Base-by-base conservation (phyloP, 2,888 invertebrate genomes). In the Torymus texanus region DNA sequence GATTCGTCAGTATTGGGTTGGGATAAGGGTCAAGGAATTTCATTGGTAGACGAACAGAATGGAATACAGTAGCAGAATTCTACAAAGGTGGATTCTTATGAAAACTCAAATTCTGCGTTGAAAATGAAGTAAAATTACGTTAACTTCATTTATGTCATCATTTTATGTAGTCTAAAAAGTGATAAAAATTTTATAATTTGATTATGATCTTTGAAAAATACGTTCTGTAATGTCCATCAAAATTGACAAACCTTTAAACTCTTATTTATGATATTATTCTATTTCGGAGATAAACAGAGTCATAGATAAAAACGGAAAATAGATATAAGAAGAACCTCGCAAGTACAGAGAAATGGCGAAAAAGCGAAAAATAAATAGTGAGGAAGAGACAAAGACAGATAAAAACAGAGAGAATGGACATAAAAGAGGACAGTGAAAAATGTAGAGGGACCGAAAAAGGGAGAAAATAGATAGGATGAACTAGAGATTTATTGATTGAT, bases 401-500 rank as follows among this genome's bases (percentile, higher is more conserved):
- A 68, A 78, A 74, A 78, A 78, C 61, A 41, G 58, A 68, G 68
- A 67, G 70, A 67, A 78, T 16, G 65, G 55, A 70, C 16, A 78
- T 73, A 78, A 63, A 73, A 72, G 55, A 68, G 41, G 50, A 72
- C 77, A 67, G 24, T 78, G 73, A 75, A 77, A 73, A 72, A 74
- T 65, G 21, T 41, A 59, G 75, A 58, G n/a, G 66, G 68, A 78
- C 61, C 21, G 56, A 75, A 70, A 67, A 66, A 72, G 29, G n/a
- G 16, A 53, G 72, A 53, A 75, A 78, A 77, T 62, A 61, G 76
- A 82, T 78, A 75, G 41, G 71, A 65, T 12, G 8, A 16, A 77
- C 14, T 59, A 56, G n/a, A 65, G 65, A 79, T 78, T 61, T 80
- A 82, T 82, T 74, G 78, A 78, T 76, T 78, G 61, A 72, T 55